Percentiles rank a stretch among this genome's conserved stretches.
These are phyloP conservation scores for Menura novaehollandiae DNA, from an alignment of 2,113 vertebrate species.

Conservation along the genomic window DNA sequence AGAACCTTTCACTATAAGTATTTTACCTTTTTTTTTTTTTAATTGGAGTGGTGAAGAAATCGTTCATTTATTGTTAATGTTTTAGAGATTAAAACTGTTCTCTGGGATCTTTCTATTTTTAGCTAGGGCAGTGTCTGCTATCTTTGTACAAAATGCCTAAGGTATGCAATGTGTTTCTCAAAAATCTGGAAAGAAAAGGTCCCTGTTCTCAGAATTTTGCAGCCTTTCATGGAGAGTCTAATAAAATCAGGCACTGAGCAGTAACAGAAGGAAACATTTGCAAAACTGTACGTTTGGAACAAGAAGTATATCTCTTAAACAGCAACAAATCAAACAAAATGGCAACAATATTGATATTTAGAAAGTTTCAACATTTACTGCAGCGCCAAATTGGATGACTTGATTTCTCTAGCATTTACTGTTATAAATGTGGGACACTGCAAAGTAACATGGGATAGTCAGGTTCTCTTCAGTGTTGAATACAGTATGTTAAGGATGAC, in stretches of 20 bases:
- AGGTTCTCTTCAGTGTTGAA: not conserved
- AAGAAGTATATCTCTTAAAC: not conserved
- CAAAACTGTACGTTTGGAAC: not conserved
- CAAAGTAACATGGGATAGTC: not conserved
- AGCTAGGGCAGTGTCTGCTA: not conserved
- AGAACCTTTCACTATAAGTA: not conserved
- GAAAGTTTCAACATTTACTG: not conserved
- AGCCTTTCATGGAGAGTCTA: not conserved
- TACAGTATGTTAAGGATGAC: not conserved
- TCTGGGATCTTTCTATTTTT: not conserved
- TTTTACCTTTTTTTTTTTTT: not conserved
- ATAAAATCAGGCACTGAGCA: not conserved
- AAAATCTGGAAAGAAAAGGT: not conserved
- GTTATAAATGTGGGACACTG: not conserved
- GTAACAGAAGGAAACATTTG: not conserved
- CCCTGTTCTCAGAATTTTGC: not conserved
- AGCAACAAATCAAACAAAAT: not conserved
- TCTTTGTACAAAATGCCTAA: not conserved
- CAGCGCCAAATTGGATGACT: not conserved
- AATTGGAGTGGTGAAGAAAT: not conserved
- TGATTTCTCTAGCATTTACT: not conserved
- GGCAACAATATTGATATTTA: not conserved
- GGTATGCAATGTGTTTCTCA: not conserved
- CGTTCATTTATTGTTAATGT: not conserved
- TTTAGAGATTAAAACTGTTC: not conserved